phyloP scores from a whole-genome alignment of 1,140 invertebrate genomes.

The Leucophenga varia region DNA sequence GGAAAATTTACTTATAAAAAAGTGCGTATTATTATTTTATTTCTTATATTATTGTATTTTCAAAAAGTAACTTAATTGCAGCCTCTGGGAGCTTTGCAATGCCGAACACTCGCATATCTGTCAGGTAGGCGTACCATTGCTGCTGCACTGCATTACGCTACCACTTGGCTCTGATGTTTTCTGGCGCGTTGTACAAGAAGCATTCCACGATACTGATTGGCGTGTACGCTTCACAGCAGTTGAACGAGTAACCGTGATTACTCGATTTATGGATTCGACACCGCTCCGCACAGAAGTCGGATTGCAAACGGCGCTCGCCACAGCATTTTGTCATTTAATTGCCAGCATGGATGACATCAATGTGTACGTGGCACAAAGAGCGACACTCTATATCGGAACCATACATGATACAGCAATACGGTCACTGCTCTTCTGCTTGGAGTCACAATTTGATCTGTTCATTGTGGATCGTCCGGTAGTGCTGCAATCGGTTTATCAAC shows the following conservation, averaged over 20 bases:
- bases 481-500: constrained; percentile 91
- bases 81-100: constrained; percentile 91
- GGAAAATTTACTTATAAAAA: constrained; percentile 92
- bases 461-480: constrained; percentile 97
- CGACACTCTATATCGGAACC: constrained; percentile 90
- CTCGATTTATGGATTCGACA: constrained; percentile 88
- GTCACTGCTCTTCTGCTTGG: constrained; percentile 82
- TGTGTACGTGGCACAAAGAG: constrained; percentile 90
- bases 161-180: constrained; percentile 91
- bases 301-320: constrained; percentile 91
- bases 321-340: constrained; percentile 95
- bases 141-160: constrained; percentile 93
- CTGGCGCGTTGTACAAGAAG: constrained; percentile 90
- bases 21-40: constrained; percentile 67
- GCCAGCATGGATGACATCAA: constrained; percentile 95
- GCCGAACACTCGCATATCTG: constrained; percentile 92
- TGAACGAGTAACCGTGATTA: constrained; percentile 88
- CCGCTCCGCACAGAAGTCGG: constrained; percentile 79
- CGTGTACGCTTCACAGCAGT: constrained; percentile 89
- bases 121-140: constrained; percentile 82
- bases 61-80: no score
- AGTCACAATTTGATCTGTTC: constrained; percentile 91
- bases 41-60: no score
- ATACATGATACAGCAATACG: constrained; percentile 85
- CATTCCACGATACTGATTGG: constrained; percentile 91